Evolutionary conservation across 2,888 invertebrate genomes (phyloP).

Genomic region (Apeira syringaria): DNA sequence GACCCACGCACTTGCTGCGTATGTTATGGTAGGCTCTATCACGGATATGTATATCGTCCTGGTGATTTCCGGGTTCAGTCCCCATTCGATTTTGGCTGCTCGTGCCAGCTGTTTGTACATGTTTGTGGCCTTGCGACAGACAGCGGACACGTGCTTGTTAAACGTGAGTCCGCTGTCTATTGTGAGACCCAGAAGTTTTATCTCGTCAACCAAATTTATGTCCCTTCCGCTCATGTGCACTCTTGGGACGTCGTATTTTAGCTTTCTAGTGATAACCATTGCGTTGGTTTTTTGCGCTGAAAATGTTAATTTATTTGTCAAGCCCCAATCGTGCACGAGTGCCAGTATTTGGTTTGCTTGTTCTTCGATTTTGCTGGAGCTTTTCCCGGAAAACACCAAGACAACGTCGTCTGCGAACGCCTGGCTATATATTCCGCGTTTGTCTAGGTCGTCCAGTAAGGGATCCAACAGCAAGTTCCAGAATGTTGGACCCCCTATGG

Average conservation of each 20-base stretch:
- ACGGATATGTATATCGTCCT: background rate
- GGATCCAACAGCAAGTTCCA: no score
- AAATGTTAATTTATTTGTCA: background rate
- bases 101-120: background rate
- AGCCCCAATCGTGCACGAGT: background rate
- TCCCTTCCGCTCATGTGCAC: background rate
- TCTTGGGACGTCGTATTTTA: background rate
- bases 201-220: background rate
- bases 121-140: background rate
- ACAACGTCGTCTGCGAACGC: no score
- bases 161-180: background rate
- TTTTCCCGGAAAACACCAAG: no score
- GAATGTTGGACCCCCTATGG: no score
- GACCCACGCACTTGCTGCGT: background rate
- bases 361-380: background rate
- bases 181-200: background rate
- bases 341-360: background rate
- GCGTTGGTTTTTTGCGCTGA: background rate
- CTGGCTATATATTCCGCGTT: no score
- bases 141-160: background rate
- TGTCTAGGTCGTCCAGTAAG: no score
- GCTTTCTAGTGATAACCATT: background rate
- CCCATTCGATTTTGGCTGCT: background rate
- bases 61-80: background rate
- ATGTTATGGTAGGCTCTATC: background rate